phyloP scores from a whole-genome alignment of 2,888 invertebrate species.

The Hyalella azteca region DNA sequence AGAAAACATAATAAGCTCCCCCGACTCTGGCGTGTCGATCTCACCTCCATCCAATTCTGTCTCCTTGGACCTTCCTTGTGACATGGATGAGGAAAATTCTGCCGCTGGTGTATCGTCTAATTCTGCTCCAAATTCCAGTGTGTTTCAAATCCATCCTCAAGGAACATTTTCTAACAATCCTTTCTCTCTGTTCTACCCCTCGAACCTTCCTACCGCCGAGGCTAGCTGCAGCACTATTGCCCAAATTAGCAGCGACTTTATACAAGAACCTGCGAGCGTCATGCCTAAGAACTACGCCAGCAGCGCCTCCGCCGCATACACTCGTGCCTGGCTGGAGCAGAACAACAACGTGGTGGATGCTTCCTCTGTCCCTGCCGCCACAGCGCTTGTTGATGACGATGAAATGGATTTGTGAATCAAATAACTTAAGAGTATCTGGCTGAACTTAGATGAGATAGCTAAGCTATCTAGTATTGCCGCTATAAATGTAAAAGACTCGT shows the following conservation, averaged over 20 bases:
- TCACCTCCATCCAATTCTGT: slow-evolving; percentile 14
- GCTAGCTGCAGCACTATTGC: too few relatives aligned
- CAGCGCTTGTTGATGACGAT: background rate
- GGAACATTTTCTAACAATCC: background rate
- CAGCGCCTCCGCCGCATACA: slow-evolving; percentile 6
- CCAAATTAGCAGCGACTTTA: too few relatives aligned
- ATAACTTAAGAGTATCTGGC: too few relatives aligned
- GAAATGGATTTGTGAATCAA: slow-evolving; percentile 23
- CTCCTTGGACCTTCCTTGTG: background rate
- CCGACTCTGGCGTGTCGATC: slow-evolving; percentile 10
- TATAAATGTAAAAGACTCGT: too few relatives aligned
- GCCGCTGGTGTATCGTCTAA: background rate
- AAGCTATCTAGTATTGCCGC: too few relatives aligned
- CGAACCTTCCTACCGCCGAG: background rate
- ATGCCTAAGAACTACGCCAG: background rate
- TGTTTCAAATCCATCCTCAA: background rate
- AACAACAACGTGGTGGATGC: background rate
- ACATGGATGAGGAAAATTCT: slow-evolving; percentile 10
- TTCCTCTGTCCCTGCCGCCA: background rate
- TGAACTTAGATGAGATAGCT: too few relatives aligned
- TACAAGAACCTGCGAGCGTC: background rate
- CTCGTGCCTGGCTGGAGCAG: slow-evolving; percentile 19
- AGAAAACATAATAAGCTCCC: background rate
- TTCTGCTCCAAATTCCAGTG: background rate
- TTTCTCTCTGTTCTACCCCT: slow-evolving; percentile 21